Percentiles rank a stretch among this genome's conserved stretches.
Evolutionary conservation across 2,797 vertebrate species (phyloP).

Genomic region (Setipinna tenuifilis): DNA sequence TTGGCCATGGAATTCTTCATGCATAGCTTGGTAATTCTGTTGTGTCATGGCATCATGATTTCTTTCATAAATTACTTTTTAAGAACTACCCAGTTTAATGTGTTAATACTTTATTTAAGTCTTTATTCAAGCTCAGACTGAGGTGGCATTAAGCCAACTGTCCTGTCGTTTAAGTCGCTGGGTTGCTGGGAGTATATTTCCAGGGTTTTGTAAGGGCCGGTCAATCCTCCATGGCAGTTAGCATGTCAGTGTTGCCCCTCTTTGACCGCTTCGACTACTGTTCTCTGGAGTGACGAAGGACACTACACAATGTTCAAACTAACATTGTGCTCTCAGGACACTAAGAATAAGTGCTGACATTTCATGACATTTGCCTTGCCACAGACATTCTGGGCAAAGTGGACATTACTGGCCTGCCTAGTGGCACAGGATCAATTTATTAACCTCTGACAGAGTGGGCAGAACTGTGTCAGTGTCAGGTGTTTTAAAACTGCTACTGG

Average conservation of each 20-base stretch:
- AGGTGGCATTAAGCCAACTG: too few relatives aligned
- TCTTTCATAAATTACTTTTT: too few relatives aligned
- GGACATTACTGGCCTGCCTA: conserved; percentile 41
- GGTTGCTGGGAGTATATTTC: neutral
- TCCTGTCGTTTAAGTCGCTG: neutral
- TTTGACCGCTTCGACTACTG: neutral
- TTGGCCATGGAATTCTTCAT: too few relatives aligned
- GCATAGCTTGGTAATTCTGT: too few relatives aligned
- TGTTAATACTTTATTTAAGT: too few relatives aligned
- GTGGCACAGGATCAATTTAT: conserved; percentile 38
- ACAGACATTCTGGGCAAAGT: conserved; percentile 54
- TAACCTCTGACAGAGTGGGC: conserved; percentile 23
- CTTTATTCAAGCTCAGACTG: too few relatives aligned
- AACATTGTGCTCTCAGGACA: conserved; percentile 72
- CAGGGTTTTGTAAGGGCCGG: neutral
- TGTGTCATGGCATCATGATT: too few relatives aligned
- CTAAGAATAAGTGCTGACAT: conserved; percentile 68
- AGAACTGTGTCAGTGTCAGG: conserved; percentile 6
- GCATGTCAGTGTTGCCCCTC: neutral
- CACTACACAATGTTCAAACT: conserved; percentile 52
- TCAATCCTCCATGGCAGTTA: neutral
- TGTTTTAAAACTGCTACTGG: neutral
- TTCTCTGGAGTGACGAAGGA: neutral
- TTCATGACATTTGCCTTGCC: conserved; percentile 75
- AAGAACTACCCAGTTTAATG: too few relatives aligned